Evolutionary conservation across 1,140 invertebrate genomes (phyloP).

Genomic region (Drosophila arawakana): DNA sequence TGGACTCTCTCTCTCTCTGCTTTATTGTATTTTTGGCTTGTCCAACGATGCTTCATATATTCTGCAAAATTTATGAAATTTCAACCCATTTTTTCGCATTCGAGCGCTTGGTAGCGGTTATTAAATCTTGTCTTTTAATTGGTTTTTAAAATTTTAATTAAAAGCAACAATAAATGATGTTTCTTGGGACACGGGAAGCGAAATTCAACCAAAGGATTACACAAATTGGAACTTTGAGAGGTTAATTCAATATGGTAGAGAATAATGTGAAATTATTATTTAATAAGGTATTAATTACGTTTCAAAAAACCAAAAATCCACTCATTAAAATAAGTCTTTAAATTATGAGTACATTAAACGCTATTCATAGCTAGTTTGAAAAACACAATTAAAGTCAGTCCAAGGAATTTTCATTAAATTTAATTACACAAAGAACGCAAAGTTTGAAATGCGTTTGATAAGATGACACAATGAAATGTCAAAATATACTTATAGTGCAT

Average conservation of each 20-base stretch:
- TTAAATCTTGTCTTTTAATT: slow-evolving; percentile 77
- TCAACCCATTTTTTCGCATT: slow-evolving; percentile 64
- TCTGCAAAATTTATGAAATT: slow-evolving; percentile 80
- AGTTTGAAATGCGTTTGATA: slow-evolving; percentile 21
- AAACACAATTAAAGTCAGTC: background rate
- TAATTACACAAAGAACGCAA: slow-evolving; percentile 16
- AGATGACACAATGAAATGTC: slow-evolving; percentile 10
- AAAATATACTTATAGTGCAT: slow-evolving; percentile 47
- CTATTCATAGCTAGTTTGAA: background rate
- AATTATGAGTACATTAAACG: no score
- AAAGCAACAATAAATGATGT: slow-evolving; percentile 65
- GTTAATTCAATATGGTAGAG: no score
- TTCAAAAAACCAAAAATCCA: no score
- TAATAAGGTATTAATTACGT: no score
- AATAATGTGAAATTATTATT: no score
- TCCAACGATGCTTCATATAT: slow-evolving; percentile 67
- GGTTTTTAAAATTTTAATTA: slow-evolving; percentile 77
- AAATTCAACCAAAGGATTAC: slow-evolving; percentile 7
- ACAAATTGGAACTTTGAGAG: background rate
- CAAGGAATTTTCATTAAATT: slow-evolving; percentile 10
- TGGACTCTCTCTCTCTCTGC: slow-evolving; percentile 38
- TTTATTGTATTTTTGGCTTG: slow-evolving; percentile 24
- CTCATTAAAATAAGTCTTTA: no score
- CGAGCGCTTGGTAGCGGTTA: slow-evolving; percentile 44
- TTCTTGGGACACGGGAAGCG: slow-evolving; percentile 10